Conservation (phyloP, 1,140 invertebrate species). For the Dolichoris vasculosae region DNA sequence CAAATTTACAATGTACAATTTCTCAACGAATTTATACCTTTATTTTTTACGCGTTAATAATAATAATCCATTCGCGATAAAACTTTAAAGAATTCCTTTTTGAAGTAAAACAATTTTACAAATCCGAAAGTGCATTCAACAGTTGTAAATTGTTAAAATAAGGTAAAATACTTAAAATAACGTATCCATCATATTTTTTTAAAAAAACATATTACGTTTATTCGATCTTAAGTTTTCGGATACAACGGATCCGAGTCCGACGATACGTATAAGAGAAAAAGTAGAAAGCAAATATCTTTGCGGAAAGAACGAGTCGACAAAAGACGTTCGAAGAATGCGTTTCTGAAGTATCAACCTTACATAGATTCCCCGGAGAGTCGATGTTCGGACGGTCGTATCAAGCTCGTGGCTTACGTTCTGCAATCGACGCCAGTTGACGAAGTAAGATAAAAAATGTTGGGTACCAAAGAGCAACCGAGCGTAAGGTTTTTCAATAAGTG, state of each 20-base stretch:
- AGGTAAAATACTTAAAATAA: too few species aligned
- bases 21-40: too few species aligned
- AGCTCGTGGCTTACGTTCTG: neutral
- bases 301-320: slow-evolving; percentile 16
- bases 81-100: too few species aligned
- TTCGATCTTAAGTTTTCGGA: neutral
- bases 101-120: too few species aligned
- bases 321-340: neutral
- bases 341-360: neutral
- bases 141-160: too few species aligned
- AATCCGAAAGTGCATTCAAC: too few species aligned
- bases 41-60: too few species aligned
- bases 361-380: neutral
- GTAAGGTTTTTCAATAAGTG: neutral
- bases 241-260: neutral
- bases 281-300: neutral
- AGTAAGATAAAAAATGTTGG: neutral
- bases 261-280: neutral
- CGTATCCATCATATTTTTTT: too few species aligned
- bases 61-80: too few species aligned
- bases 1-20: too few species aligned
- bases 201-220: neutral
- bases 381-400: neutral
- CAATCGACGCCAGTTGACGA: neutral
- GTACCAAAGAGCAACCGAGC: neutral